Evolutionary conservation across 2,888 invertebrate genomes (phyloP).

Genomic region (Drosophila borborema): DNA sequence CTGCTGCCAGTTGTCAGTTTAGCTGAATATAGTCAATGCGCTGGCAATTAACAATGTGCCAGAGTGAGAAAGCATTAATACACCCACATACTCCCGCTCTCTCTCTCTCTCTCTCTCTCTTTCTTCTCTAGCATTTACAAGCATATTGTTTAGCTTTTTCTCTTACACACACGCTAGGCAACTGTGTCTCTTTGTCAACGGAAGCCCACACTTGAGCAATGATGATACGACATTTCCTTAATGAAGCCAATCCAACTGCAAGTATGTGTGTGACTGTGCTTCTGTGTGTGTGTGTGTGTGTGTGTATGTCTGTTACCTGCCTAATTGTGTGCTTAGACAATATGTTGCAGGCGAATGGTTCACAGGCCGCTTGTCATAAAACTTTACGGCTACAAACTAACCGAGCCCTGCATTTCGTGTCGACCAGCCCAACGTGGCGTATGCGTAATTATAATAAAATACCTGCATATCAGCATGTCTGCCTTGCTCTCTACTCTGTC

Average conservation of each 20-base stretch:
- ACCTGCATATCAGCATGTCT: conserved; percentile 18
- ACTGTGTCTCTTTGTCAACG: conserved; percentile 61
- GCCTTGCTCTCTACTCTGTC: background rate
- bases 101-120: background rate
- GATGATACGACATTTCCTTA: conserved; percentile 82
- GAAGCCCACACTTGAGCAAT: conserved; percentile 81
- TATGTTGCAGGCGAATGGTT: conserved; percentile 35
- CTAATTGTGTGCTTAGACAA: conserved; percentile 56
- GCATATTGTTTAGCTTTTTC: background rate
- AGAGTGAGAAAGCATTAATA: conserved; percentile 19
- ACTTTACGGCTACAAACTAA: conserved; percentile 47
- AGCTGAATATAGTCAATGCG: background rate
- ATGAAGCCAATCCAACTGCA: conserved; percentile 69
- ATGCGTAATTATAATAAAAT: conserved; percentile 76
- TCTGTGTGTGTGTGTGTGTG: conserved; percentile 4
- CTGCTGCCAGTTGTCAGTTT: conserved; percentile 26
- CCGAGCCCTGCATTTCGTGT: conserved; percentile 43
- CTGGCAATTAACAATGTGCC: conserved; percentile 56
- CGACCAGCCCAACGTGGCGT: conserved; percentile 60
- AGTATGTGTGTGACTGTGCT: conserved; percentile 8
- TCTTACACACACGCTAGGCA: background rate
- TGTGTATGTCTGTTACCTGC: conserved; percentile 29
- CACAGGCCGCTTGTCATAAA: conserved; percentile 59
- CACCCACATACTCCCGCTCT: background rate
- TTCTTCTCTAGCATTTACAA: background rate